These are phyloP conservation scores for Alca torda DNA, from an alignment of 2,797 vertebrate genomes.

Conservation along the genomic window DNA sequence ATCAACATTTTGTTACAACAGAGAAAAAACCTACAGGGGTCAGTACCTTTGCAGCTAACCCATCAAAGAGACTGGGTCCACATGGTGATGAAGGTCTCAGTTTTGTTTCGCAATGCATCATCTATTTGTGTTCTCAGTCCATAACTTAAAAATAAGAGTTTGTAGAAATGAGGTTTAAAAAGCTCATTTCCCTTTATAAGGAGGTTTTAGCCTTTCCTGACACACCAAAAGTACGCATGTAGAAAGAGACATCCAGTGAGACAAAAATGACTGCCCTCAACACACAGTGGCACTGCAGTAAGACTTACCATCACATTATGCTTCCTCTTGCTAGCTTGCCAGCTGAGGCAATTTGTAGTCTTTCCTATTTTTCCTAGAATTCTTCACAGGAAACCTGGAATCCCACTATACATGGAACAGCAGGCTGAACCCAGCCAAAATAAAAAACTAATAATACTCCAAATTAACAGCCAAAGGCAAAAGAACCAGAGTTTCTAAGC, in stretches of 20 bases:
- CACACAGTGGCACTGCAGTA: neutral
- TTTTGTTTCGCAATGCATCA: neutral
- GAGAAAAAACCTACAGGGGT: neutral
- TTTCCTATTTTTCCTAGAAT: neutral
- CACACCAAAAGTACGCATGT: rapidly evolving
- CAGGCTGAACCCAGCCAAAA: neutral
- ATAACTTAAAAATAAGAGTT: neutral
- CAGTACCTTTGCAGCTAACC: neutral
- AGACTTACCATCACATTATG: neutral
- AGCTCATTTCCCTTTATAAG: neutral
- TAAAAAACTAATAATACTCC: neutral
- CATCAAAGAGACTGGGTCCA: neutral
- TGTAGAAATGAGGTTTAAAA: neutral
- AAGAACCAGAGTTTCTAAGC: neutral
- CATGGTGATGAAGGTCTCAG: rapidly evolving
- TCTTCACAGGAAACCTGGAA: neutral
- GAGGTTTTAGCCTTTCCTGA: neutral
- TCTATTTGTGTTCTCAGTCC: neutral
- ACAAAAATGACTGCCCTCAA: neutral
- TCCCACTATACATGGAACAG: neutral
- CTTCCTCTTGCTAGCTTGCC: neutral
- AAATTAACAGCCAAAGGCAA: neutral
- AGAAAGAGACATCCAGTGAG: neutral
- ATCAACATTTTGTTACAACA: neutral
- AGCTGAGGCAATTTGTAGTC: neutral